These are phyloP conservation scores for Drosophila nigricruria DNA, from an alignment of 2,888 invertebrate species.

Conservation along the genomic window DNA sequence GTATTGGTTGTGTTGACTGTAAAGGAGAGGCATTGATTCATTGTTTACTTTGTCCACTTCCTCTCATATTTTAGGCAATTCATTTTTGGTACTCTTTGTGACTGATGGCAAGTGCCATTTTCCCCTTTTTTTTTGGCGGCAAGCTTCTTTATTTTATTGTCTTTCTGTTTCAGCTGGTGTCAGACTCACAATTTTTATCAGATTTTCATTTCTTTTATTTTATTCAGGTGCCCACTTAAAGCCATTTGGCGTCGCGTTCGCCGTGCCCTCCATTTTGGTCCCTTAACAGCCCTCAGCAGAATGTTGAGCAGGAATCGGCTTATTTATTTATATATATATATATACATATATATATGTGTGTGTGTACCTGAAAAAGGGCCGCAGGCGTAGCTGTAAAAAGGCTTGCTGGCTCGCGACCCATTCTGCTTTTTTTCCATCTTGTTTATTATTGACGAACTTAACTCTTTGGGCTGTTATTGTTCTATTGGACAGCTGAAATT, in stretches of 20 bases:
- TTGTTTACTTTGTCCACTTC: slow-evolving; percentile 16
- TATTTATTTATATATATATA: slow-evolving; percentile 67
- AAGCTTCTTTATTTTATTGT: no score
- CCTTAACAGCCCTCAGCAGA: slow-evolving; percentile 44
- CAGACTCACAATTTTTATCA: slow-evolving; percentile 19
- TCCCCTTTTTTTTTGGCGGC: no score
- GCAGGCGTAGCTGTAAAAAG: slow-evolving; percentile 23
- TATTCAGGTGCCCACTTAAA: slow-evolving; percentile 56
- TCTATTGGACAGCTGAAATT: slow-evolving; percentile 55
- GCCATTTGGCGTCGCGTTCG: slow-evolving; percentile 31
- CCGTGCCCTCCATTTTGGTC: slow-evolving; percentile 36
- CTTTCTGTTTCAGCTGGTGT: slow-evolving; percentile 44
- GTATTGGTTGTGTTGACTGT: background rate
- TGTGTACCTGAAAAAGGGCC: slow-evolving; percentile 42
- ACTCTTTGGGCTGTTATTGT: slow-evolving; percentile 59
- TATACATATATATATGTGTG: slow-evolving; percentile 28
- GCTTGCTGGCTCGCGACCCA: slow-evolving; percentile 26
- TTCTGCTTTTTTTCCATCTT: slow-evolving; percentile 19
- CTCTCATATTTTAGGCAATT: slow-evolving; percentile 43
- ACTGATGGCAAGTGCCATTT: slow-evolving; percentile 50
- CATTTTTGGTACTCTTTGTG: slow-evolving; percentile 32
- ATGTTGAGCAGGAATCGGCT: slow-evolving; percentile 65
- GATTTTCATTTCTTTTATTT: slow-evolving; percentile 26
- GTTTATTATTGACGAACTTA: slow-evolving; percentile 50
- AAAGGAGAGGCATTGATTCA: slow-evolving; percentile 53